Conservation (phyloP, 2,888 invertebrate species). For the Chalcis sispes region DNA sequence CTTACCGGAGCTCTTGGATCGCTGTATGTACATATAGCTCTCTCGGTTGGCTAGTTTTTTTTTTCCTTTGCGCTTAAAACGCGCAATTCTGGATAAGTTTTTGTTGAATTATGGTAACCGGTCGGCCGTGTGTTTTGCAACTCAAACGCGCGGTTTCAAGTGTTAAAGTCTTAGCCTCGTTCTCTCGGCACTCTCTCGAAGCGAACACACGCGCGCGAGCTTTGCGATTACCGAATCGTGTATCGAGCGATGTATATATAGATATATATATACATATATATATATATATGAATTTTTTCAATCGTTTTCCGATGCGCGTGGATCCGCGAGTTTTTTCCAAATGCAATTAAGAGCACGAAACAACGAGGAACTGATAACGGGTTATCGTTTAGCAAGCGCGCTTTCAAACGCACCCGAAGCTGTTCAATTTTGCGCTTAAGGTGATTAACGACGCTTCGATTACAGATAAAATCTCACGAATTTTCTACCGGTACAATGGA, state of each 20-base stretch:
- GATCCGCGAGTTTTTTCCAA: no score
- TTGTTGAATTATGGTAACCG: constrained; percentile 31
- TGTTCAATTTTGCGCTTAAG: no score
- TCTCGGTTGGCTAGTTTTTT: not conserved
- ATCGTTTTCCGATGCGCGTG: no score
- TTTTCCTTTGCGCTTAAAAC: not conserved
- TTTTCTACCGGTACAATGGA: no score
- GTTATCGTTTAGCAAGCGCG: no score
- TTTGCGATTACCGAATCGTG: constrained; percentile 18
- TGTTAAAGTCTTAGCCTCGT: constrained; percentile 23
- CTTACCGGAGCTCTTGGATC: not conserved
- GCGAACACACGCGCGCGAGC: not conserved
- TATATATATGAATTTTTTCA: no score
- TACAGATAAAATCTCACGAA: no score
- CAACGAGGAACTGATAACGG: no score
- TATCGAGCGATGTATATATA: not conserved
- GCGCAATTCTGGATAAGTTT: not conserved
- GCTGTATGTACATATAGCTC: not conserved
- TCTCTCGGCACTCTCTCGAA: constrained; percentile 12
- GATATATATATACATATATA: no score
- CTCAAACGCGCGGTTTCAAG: constrained; percentile 29
- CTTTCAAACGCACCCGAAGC: no score
- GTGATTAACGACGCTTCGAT: no score
- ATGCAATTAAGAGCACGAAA: no score
- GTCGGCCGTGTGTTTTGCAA: constrained; percentile 4